Evolutionary conservation across 2,113 vertebrate species (phyloP), one percentile per base, ranked within the genome.

Genomic region (Eptesicus fuscus): DNA sequence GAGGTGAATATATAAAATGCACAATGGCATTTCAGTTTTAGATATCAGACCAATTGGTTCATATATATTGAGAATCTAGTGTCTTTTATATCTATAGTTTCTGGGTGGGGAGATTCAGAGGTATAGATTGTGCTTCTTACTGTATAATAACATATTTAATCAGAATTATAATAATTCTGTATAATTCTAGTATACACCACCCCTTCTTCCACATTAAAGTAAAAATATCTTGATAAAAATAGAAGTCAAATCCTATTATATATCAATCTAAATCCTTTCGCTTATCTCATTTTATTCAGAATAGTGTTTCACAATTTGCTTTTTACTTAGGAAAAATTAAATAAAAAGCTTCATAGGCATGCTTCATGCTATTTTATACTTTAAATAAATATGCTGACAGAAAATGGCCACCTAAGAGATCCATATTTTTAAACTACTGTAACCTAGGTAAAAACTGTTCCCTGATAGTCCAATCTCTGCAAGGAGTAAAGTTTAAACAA

Each of bases 221-320:
- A 59, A 90, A 90, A 92, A 59, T 69, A 56, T 5, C 23, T 84
- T 80, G 42, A 70, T 70, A 74, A 89, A 95, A 93, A 53, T n/a
- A 83, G 2, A 91, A 61, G 13, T 53, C 2, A 70, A 80, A 88
- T 93, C 7, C 13, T 5, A 44, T 78, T 9, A 59, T 53, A 56
- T 74, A 69, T 94, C 51, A 73, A 83, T 51, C 44, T 70, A 88
- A 83, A 53, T 25, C 17, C 23, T 84, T 65, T 42, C 3, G 6
- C 22, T 88, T 83, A 90, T 76, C 9, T 93, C 18, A 85, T 70
- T 94, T 94, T 73, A 83, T 89, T 83, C 37, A 59, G 28, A 69
- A 47, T 44, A 73, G 9, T 28, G 22, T 35, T 67, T 44, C 32
- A 47, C 1, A 76, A n/a, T 13, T 40, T 70, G 32, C 5, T 53